These are phyloP conservation scores for Amblyornis subalaris DNA, from an alignment of 2,113 vertebrate genomes.

Conservation along the genomic window DNA sequence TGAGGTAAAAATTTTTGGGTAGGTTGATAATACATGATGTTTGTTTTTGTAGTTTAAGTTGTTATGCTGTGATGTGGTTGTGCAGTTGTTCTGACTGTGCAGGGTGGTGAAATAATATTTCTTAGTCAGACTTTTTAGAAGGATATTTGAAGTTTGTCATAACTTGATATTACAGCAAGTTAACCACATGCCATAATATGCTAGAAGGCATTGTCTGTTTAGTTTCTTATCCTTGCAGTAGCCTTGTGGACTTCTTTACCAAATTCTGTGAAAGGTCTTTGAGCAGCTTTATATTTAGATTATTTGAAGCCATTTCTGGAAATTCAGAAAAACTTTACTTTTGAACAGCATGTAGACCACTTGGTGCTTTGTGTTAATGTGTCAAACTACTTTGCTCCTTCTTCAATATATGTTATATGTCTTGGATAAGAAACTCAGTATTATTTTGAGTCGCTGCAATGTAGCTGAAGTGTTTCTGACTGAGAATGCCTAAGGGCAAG, in stretches of 20 bases:
- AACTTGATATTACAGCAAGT: background rate
- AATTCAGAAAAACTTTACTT: background rate
- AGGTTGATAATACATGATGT: background rate
- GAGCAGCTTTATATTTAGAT: background rate
- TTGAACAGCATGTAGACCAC: background rate
- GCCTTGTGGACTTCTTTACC: background rate
- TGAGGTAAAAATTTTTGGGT: background rate
- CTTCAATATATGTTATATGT: background rate
- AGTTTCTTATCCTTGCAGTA: background rate
- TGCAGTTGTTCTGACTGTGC: background rate
- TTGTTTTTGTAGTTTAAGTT: background rate
- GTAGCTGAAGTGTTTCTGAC: background rate
- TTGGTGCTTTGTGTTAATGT: background rate
- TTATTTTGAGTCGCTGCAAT: background rate
- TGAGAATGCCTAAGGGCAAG: background rate
- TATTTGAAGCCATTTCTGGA: background rate
- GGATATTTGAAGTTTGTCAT: background rate
- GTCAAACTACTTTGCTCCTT: background rate
- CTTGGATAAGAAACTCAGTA: background rate
- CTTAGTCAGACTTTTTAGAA: background rate
- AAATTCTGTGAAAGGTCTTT: background rate
- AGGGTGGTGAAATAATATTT: background rate
- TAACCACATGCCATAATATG: accelerated
- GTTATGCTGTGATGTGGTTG: background rate
- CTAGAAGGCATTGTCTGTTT: background rate